These are phyloP conservation scores for Chinchilla lanigera DNA, from an alignment of 2,113 vertebrate genomes.

Conservation along the genomic window DNA sequence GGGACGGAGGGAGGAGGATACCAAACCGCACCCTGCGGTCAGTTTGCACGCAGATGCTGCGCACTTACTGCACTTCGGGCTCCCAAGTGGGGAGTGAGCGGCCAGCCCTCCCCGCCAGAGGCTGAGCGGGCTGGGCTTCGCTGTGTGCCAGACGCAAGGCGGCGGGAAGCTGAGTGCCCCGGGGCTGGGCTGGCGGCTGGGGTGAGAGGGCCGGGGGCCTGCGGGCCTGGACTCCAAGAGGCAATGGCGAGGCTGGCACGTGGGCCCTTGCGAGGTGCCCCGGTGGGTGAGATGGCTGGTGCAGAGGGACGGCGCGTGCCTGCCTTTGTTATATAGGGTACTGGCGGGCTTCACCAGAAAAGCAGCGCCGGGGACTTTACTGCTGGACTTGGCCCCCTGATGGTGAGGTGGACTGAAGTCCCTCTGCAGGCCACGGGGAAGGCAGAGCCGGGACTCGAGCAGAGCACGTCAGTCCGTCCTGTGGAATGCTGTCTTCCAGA, in stretches of 20 bases:
- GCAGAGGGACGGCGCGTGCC: background rate
- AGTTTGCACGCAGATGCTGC: background rate
- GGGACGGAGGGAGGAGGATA: background rate
- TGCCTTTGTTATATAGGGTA: background rate
- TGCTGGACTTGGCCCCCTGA: background rate
- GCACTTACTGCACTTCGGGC: background rate
- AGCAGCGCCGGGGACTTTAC: background rate
- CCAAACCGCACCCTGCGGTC: too few species aligned
- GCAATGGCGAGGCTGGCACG: background rate
- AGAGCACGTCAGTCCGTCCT: background rate
- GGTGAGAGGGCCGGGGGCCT: background rate
- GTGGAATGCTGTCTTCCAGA: background rate
- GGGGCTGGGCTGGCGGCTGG: fast-evolving
- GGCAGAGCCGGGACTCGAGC: background rate
- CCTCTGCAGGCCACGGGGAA: background rate
- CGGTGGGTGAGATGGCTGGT: too few species aligned
- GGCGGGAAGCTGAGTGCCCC: background rate
- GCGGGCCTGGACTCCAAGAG: background rate
- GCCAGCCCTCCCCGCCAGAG: background rate
- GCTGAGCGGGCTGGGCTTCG: background rate
- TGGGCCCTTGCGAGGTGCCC: fast-evolving
- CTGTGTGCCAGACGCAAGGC: too few species aligned
- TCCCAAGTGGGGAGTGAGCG: background rate
- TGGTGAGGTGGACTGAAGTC: background rate
- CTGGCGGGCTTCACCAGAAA: background rate